Base-by-base conservation (phyloP, 2,113 vertebrate genomes). In the Microcebus ravelobensis region DNA sequence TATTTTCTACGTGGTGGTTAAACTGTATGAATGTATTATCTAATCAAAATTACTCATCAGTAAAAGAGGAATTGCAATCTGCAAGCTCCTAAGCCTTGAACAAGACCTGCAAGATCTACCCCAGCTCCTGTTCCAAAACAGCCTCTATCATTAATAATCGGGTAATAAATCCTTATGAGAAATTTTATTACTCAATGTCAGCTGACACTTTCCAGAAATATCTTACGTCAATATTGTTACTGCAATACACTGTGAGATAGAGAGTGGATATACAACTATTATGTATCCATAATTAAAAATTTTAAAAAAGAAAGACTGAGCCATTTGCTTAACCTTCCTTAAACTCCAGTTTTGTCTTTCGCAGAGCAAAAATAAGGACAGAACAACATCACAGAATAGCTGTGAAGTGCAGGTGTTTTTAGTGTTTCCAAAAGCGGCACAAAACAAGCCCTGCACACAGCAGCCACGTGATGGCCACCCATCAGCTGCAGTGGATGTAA, bases 141-240 rank as follows among this genome's bases (percentile, higher is more conserved):
- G 27, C 63, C 65, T 86, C 31, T 34, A 48, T 70, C 57, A 21
- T 80, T 42, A 79, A n/a, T 15, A 45, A 79, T 48, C 63, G 85
- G 34, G 65, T 27, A 83, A 27, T 0, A 61, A 81, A 87, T 52
- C 85, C 59, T 92, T 31, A 91, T 1, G 3, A 74, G 63, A 57
- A 57, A 29, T 92, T 95, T 86, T 89, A 83, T 93, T 45, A 34
- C 23, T 17, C 42, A 73, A 85, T 11, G 55, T 57, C 55, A 86
- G 67, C 52, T 48, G 13, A 85, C n/a, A 2, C 76, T 83, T 59
- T 59, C 87, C 88, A 85, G 52, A 94, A 94, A 87, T 23, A 34
- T 39, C 61, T 86, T 34, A 17, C 1, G 36, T 34, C 20, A 59
- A 18, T 76, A 52, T 52, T 25, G 4, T 4, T 36, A 8, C n/a